Conservation (phyloP, 64 coral and sea anemone species). For the Hydrozoanthus tunicans region DNA sequence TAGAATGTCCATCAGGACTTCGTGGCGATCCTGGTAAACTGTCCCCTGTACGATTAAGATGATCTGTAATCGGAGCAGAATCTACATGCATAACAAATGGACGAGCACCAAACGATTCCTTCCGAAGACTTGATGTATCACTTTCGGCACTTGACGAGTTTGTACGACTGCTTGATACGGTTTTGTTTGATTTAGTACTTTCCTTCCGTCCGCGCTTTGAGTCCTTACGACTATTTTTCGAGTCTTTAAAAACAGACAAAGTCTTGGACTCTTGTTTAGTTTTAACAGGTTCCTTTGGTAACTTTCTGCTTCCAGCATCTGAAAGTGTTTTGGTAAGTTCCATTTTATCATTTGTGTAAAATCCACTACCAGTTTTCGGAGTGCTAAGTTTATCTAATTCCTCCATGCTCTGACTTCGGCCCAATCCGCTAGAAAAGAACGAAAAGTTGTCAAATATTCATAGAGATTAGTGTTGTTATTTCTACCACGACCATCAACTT, state of each 20-base stretch:
- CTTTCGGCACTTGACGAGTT: slow-evolving; percentile 32
- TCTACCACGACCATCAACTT: neutral
- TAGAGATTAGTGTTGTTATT: too few relatives aligned
- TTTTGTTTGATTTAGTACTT: neutral
- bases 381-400: slow-evolving; percentile 12
- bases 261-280: slow-evolving; percentile 4
- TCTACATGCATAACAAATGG: slow-evolving; percentile 57
- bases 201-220: slow-evolving; percentile 46
- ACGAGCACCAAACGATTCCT: neutral
- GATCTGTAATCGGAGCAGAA: slow-evolving; percentile 25
- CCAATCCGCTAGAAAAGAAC: neutral
- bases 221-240: slow-evolving; percentile 39
- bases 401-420: slow-evolving; percentile 49
- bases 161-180: neutral
- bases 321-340: slow-evolving; percentile 16
- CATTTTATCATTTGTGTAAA: slow-evolving; percentile 38
- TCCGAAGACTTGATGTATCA: slow-evolving; percentile 29
- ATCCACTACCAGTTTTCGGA: neutral
- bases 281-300: slow-evolving; percentile 28
- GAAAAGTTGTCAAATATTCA: neutral
- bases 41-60: neutral
- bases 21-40: slow-evolving; percentile 2
- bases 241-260: slow-evolving; percentile 14
- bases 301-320: slow-evolving; percentile 38
- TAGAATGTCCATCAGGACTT: neutral